Evolutionary conservation across 2,888 invertebrate genomes (phyloP).

Genomic region (Penaeus monodon): DNA sequence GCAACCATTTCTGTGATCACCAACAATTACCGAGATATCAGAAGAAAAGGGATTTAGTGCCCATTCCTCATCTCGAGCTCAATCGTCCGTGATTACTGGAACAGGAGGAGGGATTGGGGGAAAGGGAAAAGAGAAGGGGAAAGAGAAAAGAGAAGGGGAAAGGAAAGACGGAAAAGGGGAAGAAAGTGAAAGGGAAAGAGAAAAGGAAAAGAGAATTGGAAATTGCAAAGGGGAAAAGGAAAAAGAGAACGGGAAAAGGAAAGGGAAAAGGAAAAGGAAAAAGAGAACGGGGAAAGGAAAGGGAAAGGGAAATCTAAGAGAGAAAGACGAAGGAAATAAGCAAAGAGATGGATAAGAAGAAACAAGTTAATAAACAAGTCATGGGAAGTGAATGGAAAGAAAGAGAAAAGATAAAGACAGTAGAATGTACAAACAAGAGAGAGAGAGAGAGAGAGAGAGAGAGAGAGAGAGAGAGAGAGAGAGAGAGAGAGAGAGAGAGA

Average conservation of each 20-base stretch:
- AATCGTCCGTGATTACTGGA: neutral
- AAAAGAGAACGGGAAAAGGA: neutral
- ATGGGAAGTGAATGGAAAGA: no score
- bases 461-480: no score
- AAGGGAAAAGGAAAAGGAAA: neutral
- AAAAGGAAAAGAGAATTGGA: neutral
- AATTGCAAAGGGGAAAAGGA: neutral
- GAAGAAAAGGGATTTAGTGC: neutral
- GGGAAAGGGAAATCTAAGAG: no score
- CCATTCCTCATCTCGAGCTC: constrained; percentile 9
- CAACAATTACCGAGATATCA: constrained; percentile 13
- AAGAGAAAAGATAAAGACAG: no score
- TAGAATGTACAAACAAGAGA: no score
- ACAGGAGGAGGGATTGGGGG: neutral
- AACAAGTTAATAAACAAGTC: no score
- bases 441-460: no score
- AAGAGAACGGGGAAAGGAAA: neutral
- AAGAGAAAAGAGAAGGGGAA: neutral
- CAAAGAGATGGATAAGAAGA: no score
- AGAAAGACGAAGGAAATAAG: no score
- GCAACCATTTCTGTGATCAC: neutral
- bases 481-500: no score
- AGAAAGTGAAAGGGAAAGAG: neutral
- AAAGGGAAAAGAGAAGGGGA: neutral
- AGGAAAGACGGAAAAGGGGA: neutral